phyloP scores from a whole-genome alignment of 1,140 invertebrate species.

The Calliopsis andreniformis region DNA sequence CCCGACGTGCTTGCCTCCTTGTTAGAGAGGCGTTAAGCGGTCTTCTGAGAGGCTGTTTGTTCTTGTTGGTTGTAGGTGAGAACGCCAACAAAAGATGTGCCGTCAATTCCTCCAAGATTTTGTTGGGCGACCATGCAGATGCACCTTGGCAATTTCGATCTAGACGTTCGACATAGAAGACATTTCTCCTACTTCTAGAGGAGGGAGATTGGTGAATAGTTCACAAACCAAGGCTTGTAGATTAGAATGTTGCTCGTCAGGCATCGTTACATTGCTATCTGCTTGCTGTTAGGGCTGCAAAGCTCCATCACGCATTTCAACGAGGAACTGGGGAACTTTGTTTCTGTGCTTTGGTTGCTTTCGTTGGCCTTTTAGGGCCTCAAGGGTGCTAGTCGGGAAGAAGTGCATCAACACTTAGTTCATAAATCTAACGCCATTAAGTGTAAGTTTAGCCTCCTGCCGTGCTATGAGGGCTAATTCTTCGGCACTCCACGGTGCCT shows the following conservation, averaged over 20 bases:
- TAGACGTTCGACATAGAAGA: not conserved
- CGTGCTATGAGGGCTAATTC: slow-evolving; percentile 33
- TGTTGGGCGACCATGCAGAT: not conserved
- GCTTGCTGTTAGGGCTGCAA: not conserved
- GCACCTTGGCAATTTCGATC: not conserved
- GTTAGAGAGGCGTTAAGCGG: not conserved
- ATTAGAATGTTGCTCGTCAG: not conserved
- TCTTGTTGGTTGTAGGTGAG: not conserved
- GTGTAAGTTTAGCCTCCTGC: slow-evolving; percentile 21
- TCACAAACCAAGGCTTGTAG: not conserved
- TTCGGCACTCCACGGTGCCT: too few species aligned
- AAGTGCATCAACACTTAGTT: slow-evolving; percentile 12
- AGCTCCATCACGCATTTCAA: not conserved
- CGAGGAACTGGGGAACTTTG: not conserved
- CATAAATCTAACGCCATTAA: slow-evolving; percentile 11
- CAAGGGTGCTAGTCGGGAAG: slow-evolving; percentile 6
- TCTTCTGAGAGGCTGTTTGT: not conserved
- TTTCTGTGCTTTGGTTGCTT: not conserved
- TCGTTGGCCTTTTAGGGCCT: slow-evolving; percentile 12
- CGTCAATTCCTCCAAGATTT: not conserved
- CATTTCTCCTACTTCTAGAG: too few species aligned
- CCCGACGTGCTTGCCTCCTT: not conserved
- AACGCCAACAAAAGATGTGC: not conserved
- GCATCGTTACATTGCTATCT: too few species aligned
- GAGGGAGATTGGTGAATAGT: not conserved